Base-by-base conservation (phyloP, 2,888 invertebrate species). In the Plusia festucae region DNA sequence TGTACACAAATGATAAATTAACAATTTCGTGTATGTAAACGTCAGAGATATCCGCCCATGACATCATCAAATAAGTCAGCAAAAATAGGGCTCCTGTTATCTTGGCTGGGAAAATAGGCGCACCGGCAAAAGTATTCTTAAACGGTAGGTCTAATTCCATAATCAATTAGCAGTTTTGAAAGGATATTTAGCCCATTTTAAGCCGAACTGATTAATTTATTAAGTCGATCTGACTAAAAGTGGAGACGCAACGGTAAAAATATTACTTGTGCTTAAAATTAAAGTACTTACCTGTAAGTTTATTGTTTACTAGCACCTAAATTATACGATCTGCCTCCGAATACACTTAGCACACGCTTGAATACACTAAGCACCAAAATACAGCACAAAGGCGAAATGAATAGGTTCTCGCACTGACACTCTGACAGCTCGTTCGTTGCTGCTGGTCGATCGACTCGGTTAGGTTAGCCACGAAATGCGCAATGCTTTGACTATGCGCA, bases 401-500 rank as follows among this genome's bases (percentile, higher is more conserved):
- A 88, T 83, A 89, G 89, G 88, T 81, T 90, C 89, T 88, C 86
- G 85, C 87, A 87, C 86, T 90, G 90, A 90, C 90, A 90, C 87
- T 86, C 86, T 90, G 90, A 90, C 90, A 90, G 88, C 82, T 85
- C 71, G 75, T 82, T 82, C 71, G 71, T 66, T 49, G 22, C 65
- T 66, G 78, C 78, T 77, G 83, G 87, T 90, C 86, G 92, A 91
- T 94, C 93, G 93, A 80, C 82, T 93, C 90, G 87, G 87, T 89
- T 88, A 91, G 91, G 92, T 92, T 92, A 91, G 89, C 89, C 83
- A 89, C 89, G 86, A 86, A 89, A 93, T 94, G 94, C 94, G 94
- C 94, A 94, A 94, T 92, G 93, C 91, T 93, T 92, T 93, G 94
- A 94, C 90, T 94, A 93, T 95, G 94, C 94, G 94, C 94, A 93